Evolutionary conservation across 2,797 vertebrate genomes (phyloP), one percentile per base, ranked within the genome.

Genomic region (Sebastes jordani): DNA sequence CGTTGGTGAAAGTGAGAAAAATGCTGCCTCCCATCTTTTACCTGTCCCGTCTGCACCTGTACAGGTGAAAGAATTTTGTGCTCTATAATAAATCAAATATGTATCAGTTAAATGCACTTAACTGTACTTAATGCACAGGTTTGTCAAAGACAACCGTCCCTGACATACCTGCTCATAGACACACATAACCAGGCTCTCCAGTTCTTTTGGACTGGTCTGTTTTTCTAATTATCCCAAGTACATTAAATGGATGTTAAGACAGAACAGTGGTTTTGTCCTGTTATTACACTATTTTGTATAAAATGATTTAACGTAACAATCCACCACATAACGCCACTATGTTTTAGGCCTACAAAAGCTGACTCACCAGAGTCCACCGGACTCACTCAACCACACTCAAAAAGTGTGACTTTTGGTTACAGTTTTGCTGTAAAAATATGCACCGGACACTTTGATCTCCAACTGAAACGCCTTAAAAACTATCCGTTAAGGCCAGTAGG

Each of bases 1-100:
- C 30, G 90, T 89, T 3, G 58, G 90, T 85, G 90, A 93, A 82
- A 95, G 89, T 81, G 79, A 87, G 63, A 93, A 90, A 87, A 94
- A 84, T 60, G 91, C 93, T 49, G 68, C 20, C 4, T 27, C 71
- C 14, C 75, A 22, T n/a, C 46, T 58, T 68, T 32, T 87, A 18
- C 79, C 83, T 27, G 7, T 68, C 8, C 58, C 30, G 1, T n/a
- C 83, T 83, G 80, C 79, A 72, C 32, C 66, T 42, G 11, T 25
- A 36, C 75, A 89, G 89, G 93, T 93, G 76, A 81, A 66, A 22
- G 2, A 71, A 4, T 11, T 78, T 80, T 78, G 13, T 22, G 22
- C 14, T 73, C 9, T 22, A 18, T 27, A 27, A 25, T 9, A 42
- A 61, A 78, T 62, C 18, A 27, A 54, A 32, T 38, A 64, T 38